Base-by-base conservation (phyloP, 2,113 vertebrate genomes). In the Gasterosteus aculeatus region DNA sequence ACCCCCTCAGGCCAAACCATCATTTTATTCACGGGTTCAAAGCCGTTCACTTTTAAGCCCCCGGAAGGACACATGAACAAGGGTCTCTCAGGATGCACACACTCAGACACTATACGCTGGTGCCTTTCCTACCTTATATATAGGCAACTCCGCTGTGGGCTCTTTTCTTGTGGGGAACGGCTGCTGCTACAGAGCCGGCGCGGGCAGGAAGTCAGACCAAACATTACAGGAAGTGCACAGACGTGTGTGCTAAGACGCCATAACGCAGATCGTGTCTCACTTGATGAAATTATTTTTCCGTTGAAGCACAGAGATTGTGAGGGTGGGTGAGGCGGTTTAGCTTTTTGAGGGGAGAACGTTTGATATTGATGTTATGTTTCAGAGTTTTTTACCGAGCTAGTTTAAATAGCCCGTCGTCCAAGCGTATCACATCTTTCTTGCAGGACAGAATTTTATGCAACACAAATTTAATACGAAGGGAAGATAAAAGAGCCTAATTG, bases 201-300 rank as follows among this genome's bases (percentile, higher is more conserved):
- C 44, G 4, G 72, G 58, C 91, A 95, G 93, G 94, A 95, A 92
- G 88, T 92, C 47, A 73, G 81, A 81, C 87, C 85, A 77, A 91
- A 79, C 86, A 29, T 65, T 54, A 87, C 92, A 94, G 87, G 90
- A 92, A 92, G 86, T 81, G 71, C 74, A 78, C 65, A 59, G 67
- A 87, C 53, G 77, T 72, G 63, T 69, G 57, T 75, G 68, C 51
- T 82, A 33, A 69, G 69, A 85, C 74, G 62, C 70, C 70, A 74
- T 51, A 75, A 56, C 35, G 69, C 69, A 78, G 60, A 84, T 78
- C 56, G 29, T 46, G 76, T 61, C 39, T 78, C 67, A 75, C 62
- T 79, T 69, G 19, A 54, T 72, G 22, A 87, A 87, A 89, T 75
- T 84, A 66, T 70, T 80, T 89, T 87, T 85, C 80, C 72, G 51